A percentile compares a stretch with the other conserved stretches of the same genome.
Evolutionary conservation across 2,113 vertebrate species (phyloP).

Genomic region (Paramormyrops kingsleyae): DNA sequence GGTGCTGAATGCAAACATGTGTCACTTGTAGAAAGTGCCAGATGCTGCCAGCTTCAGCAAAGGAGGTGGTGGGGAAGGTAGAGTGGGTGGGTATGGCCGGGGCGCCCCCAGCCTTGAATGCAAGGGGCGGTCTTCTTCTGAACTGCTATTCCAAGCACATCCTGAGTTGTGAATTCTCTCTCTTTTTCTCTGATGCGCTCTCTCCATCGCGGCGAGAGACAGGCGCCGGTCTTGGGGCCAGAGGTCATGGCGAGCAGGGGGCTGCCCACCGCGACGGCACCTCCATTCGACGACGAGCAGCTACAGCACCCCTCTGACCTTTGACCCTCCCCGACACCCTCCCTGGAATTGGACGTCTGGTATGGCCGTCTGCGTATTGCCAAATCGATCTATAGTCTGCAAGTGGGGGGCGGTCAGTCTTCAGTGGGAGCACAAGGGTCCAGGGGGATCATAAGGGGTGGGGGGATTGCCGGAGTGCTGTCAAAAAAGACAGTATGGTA

Average conservation of each 20-base stretch:
- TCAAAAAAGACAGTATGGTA: not conserved
- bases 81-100: not conserved
- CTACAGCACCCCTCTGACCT: not conserved
- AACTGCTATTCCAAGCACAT: not conserved
- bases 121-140: not conserved
- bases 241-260: not conserved
- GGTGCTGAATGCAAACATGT: not conserved
- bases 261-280: not conserved
- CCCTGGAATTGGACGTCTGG: not conserved
- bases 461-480: not conserved
- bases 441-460: not conserved
- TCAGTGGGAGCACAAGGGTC: not conserved
- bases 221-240: not conserved
- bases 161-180: not conserved
- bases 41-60: not conserved
- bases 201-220: not conserved
- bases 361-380: not conserved
- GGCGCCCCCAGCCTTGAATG: not conserved
- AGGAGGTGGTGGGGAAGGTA: not conserved
- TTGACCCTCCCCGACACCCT: not conserved
- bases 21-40: not conserved
- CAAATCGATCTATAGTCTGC: not conserved
- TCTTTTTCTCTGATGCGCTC: not conserved
- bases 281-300: not conserved
- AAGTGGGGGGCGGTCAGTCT: not conserved